Conservation (phyloP, 2,113 vertebrate genomes). For the Aphelocoma coerulescens region DNA sequence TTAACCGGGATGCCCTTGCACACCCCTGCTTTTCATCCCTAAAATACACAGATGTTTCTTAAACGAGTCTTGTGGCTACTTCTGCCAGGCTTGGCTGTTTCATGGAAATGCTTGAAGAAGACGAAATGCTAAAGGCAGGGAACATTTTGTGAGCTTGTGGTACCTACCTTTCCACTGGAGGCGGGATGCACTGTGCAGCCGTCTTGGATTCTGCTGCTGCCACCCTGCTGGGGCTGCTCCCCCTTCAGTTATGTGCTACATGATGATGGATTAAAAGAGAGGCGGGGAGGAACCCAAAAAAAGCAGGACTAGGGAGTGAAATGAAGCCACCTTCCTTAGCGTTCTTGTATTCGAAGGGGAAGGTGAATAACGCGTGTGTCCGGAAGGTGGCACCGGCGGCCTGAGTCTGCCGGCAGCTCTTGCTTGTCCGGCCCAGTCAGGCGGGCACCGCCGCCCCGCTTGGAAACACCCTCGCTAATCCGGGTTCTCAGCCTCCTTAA, state of each 20-base stretch:
- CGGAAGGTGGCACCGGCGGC: constrained; percentile 27
- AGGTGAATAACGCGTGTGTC: neutral
- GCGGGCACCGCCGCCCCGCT: neutral
- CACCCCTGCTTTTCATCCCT: neutral
- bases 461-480: neutral
- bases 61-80: neutral
- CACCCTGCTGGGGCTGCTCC: neutral
- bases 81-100: neutral
- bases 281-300: neutral
- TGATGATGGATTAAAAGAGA: neutral
- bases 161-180: rapidly evolving
- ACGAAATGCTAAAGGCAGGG: neutral
- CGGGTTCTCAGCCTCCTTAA: neutral
- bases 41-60: neutral
- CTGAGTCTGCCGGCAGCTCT: neutral
- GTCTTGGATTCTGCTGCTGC: neutral
- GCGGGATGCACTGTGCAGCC: rapidly evolving
- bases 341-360: neutral
- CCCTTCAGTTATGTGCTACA: neutral
- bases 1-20: neutral
- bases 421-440: neutral
- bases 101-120: neutral
- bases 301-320: neutral
- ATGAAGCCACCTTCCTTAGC: neutral
- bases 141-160: neutral